Evolutionary conservation across 2,113 vertebrate genomes (phyloP), one percentile per base, ranked within the genome.

Genomic region (Xenopus borealis): DNA sequence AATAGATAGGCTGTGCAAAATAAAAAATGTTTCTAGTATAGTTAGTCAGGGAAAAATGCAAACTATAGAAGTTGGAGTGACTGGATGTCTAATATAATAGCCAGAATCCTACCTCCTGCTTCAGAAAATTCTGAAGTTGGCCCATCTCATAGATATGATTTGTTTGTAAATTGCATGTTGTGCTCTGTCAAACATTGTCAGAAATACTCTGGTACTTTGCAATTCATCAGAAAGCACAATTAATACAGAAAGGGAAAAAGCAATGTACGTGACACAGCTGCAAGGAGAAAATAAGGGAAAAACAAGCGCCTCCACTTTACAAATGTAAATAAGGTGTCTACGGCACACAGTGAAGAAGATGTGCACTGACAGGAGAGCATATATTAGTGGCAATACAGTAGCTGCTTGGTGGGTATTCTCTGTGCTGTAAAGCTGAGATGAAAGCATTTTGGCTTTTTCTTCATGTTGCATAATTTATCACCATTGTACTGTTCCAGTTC

Each of bases 241-340:
- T 76, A 76, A 76, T 76, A 64, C 66, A 53, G 66, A 69, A 76
- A 45, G 73, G 33, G 58, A 63, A 53, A 76, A 76, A 44, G 73
- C 73, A 69, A 69, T 53, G 58, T 76, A 76, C 73, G 66, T 69
- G 61, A 62, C 30, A 62, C 16, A 64, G 63, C 20, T 78, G 61
- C 53, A 59, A 62, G 58, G 20, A 73, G 23, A 33, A n/a, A 19
- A 55, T 63, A 65, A 64, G 30, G 65, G 30, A 23, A 69, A 69
- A 69, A 65, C 71, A 69, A 57, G 72, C 17, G 40, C 18, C 61
- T 69, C 53, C 66, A 65, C 66, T 79, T 63, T 69, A 79, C 78
- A 70, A 73, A 79, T 66, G 69, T 62, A 79, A 69, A 76, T 66
- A 79, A 63, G 72, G 72, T 71, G 65, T 72, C 72, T 79, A 33